These are phyloP conservation scores for Drymonia ruficornis DNA, from an alignment of 2,888 invertebrate genomes.

Conservation along the genomic window DNA sequence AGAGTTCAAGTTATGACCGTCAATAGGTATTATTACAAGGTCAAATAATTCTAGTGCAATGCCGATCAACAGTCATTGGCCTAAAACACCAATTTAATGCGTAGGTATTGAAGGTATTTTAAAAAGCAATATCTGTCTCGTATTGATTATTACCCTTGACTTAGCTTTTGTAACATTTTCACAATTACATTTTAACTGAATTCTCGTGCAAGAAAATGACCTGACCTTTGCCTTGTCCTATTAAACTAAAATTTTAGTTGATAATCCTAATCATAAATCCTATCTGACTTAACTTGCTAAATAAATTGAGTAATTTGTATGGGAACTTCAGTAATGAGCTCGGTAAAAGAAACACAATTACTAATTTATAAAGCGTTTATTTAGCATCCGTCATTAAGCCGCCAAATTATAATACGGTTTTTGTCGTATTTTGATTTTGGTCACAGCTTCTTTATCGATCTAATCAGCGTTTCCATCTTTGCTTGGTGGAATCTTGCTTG, in stretches of 20 bases:
- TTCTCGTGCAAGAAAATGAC: neutral
- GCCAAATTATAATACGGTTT: constrained; percentile 31
- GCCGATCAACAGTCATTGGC: neutral
- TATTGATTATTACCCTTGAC: neutral
- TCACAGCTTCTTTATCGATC: too few relatives aligned
- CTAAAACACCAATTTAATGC: neutral
- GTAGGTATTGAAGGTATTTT: neutral
- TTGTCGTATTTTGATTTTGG: constrained; percentile 6
- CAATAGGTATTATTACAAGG: too few relatives aligned
- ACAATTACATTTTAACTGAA: too few relatives aligned
- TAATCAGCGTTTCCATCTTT: neutral
- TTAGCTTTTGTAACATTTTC: neutral
- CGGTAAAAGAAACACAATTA: constrained; percentile 3
- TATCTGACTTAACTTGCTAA: too few relatives aligned
- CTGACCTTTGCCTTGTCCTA: neutral
- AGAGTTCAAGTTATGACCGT: too few relatives aligned
- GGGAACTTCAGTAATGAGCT: neutral
- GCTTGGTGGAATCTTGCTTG: too few relatives aligned
- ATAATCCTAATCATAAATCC: too few relatives aligned
- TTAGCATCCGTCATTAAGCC: constrained; percentile 52
- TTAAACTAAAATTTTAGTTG: neutral
- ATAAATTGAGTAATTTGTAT: neutral
- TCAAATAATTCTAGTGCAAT: neutral
- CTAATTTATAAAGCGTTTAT: constrained; percentile 28
- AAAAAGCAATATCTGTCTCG: neutral